Percentiles rank a stretch among this genome's conserved stretches.
Conservation (phyloP, 2,888 invertebrate genomes). For the Criorhina ranunculi region DNA sequence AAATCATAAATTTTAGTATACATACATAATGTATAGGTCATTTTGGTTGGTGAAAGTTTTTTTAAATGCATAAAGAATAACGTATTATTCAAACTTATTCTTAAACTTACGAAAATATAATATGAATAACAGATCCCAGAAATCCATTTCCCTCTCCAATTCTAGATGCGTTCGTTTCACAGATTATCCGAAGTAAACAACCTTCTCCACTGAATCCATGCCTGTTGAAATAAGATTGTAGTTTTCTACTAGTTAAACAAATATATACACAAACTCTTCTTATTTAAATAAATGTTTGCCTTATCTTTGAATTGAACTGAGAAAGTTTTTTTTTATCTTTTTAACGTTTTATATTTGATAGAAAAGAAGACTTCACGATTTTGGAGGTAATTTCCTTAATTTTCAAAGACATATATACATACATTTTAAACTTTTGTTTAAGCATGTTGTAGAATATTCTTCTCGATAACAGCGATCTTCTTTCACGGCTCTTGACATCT, state of each 20-base stretch:
- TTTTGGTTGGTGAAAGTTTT: too few species aligned
- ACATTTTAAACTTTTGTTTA: slow-evolving; percentile 79
- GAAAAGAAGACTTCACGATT: too few species aligned
- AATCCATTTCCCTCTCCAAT: slow-evolving; percentile 86
- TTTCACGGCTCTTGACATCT: slow-evolving; percentile 47
- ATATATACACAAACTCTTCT: too few species aligned
- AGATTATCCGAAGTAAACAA: slow-evolving; percentile 88
- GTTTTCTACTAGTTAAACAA: neutral
- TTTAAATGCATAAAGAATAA: too few species aligned
- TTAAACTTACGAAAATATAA: slow-evolving; percentile 88
- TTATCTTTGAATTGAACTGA: too few species aligned
- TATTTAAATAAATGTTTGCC: too few species aligned
- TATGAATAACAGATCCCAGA: slow-evolving; percentile 88
- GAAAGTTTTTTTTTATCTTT: too few species aligned
- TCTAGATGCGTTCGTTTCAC: slow-evolving; percentile 86
- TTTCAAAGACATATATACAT: slow-evolving; percentile 24
- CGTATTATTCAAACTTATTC: neutral
- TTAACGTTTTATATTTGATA: too few species aligned
- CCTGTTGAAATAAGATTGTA: slow-evolving; percentile 71
- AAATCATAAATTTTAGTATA: too few species aligned
- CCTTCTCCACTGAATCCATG: slow-evolving; percentile 86
- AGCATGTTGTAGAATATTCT: slow-evolving; percentile 81
- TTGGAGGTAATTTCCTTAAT: too few species aligned
- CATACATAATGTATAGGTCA: too few species aligned
- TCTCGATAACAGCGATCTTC: slow-evolving; percentile 79